These are phyloP conservation scores for Rhopilema esculentum DNA, from an alignment of 30 jellyfish, hydroid and myxozoan genomes.

Conservation along the genomic window DNA sequence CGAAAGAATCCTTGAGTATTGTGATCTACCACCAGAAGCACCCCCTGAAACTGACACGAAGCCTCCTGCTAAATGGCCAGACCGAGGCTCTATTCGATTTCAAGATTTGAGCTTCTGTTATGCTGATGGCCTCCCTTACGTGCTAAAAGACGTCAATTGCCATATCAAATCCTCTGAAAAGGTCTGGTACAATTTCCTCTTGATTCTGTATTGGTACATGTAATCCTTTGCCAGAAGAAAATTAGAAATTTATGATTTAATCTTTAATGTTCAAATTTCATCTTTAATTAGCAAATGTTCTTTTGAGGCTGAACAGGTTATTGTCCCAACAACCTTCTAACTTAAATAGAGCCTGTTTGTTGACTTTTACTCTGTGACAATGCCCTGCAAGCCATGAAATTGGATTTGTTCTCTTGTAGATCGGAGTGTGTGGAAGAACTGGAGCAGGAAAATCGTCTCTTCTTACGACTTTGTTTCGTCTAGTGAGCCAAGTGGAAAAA, in stretches of 20 bases:
- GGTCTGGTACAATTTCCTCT: conserved; percentile 49
- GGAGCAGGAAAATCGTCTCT: conserved; percentile 97
- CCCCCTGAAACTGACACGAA: conserved; percentile 69
- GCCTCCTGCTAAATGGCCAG: conserved; percentile 92
- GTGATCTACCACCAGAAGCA: conserved; percentile 87
- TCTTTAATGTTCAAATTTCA: no score
- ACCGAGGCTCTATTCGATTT: conserved; percentile 80
- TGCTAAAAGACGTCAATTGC: conserved; percentile 71
- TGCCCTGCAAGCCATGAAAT: not conserved
- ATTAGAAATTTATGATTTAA: no score
- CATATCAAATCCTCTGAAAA: conserved; percentile 78
- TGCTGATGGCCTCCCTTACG: conserved; percentile 75
- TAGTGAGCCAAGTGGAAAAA: conserved; percentile 87
- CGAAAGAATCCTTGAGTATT: conserved; percentile 87
- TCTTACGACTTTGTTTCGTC: conserved; percentile 83
- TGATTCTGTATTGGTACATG: not conserved
- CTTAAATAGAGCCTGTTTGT: no score
- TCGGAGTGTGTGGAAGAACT: conserved; percentile 96
- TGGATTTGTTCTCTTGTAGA: conserved; percentile 41
- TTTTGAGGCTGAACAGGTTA: no score
- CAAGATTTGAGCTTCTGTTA: conserved; percentile 74
- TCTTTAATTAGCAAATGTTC: no score
- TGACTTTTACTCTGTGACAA: not conserved
- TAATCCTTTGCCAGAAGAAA: no score
- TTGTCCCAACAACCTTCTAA: no score